Percentiles rank a stretch among this genome's conserved stretches.
These are phyloP conservation scores for Coenobita brevimanus DNA, from an alignment of 1,140 invertebrate genomes.

Conservation along the genomic window DNA sequence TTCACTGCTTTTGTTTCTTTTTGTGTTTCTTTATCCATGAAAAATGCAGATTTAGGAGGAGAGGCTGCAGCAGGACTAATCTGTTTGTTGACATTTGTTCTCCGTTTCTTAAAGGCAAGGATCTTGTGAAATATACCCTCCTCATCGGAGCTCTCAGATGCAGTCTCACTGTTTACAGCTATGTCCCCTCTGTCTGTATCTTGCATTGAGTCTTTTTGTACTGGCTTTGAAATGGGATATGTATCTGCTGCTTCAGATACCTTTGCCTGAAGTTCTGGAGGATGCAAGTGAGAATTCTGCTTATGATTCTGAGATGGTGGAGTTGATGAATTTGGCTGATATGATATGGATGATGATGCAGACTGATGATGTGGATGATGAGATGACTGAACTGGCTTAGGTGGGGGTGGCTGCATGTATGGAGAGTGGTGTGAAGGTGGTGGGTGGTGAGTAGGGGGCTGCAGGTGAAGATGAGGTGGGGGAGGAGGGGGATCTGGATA, in stretches of 20 bases:
- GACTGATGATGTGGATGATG: not conserved
- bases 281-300: not conserved
- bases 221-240: no score
- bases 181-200: constrained; percentile 11
- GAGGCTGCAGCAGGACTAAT: not conserved
- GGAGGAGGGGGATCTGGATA: constrained; percentile 45
- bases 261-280: no score
- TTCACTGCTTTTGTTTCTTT: constrained; percentile 28
- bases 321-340: not conserved
- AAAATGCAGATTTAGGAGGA: constrained; percentile 45
- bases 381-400: constrained; percentile 16
- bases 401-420: constrained; percentile 42
- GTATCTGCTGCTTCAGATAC: no score
- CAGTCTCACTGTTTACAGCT: not conserved
- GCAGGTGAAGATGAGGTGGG: not conserved
- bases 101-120: constrained; percentile 43
- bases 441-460: constrained; percentile 16
- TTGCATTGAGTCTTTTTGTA: no score
- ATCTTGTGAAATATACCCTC: constrained; percentile 62
- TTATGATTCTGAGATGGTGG: not conserved
- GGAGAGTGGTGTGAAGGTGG: constrained; percentile 15
- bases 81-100: constrained; percentile 31
- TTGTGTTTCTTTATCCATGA: not conserved
- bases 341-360: no score
- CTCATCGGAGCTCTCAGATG: constrained; percentile 50